Evolutionary conservation across 2,113 vertebrate species (phyloP), one percentile per base, ranked within the genome.

Genomic region (Aspiorhynchus laticeps): DNA sequence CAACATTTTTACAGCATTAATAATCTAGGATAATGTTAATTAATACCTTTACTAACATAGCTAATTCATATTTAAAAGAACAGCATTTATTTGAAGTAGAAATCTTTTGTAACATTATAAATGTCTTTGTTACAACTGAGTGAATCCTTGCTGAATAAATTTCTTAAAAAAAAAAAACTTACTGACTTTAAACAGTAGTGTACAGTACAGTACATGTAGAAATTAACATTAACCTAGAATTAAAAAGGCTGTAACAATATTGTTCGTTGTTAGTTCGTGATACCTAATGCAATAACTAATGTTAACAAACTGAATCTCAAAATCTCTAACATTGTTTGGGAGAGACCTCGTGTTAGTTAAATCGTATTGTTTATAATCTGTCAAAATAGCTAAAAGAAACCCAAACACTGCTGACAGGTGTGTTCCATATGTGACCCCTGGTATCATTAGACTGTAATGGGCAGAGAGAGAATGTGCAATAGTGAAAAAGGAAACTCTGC

Each of bases 401-500:
- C 10, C 19, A 38, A 73, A 73, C 14, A 19, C 75, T 81, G 2
- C 5, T 51, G 36, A 73, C 33, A 73, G 2, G 33, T 73, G 19
- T 73, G 36, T 41, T 24, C 33, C 8, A 7, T 24, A 51, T 53
- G 56, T 46, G 75, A 82, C 77, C 78, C 80, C 78, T 88, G 77
- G 63, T 76, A 61, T 84, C 12, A 84, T 84, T 65, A 74, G 65
- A 36, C 36, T 79, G 73, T 26, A 31, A 80, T 61, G n/a, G 65
- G n/a, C 69, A 87, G 67, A 87, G 46, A 83, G 85, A 63, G 24
- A 59, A 87, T 63, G 78, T 82, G 78, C 78, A 87, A 69, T 15
- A 86, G 38, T 88, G 48, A 83, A 61, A 84, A 79, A 67, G 48
- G 31, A 80, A 88, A 80, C 65, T 73, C 79, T 80, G 88, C 85